Base-by-base conservation (phyloP, 2,888 invertebrate genomes). In the Podotricha telesiphe region DNA sequence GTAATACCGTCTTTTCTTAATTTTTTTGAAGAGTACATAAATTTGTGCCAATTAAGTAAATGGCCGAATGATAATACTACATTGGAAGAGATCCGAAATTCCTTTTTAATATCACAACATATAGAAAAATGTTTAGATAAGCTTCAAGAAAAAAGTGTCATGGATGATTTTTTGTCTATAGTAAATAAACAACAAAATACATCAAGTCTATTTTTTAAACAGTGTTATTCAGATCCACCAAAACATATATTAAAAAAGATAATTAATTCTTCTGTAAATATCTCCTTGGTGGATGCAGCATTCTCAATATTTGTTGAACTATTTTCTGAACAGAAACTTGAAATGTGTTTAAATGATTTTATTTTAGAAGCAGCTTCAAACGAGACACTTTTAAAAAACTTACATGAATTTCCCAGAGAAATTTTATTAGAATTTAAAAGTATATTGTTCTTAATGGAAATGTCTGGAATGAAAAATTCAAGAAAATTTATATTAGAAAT, bases 1-100 rank as follows among this genome's bases (percentile, higher is more conserved):
- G 79, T 90, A 50, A 85, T 94, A 48, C 82, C 85, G 72, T 89
- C 93, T 79, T 89, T 94, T 74, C 80, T 94, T 69, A 83, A 88
- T 75, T 87, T 93, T 71, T 94, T 94, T 76, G 88, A 94, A 85
- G 88, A 93, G 71, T 94, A 94, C 78, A 79, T 94, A 56, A 78
- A 82, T 45, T 79, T 94, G 11, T 91, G 93, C 73, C 93, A 94
- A 78, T 86, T 86, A 77, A 85, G 89, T 20, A 80, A 81, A 67
- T 94, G 92, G 94, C 88, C 89, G 34, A 84, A 82, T 71, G 86
- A 83, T 73, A 84, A 89, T 0, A 93, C 91, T 4, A 76, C 78
- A 45, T 79, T 82, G 63, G 84, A 87, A 68, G 94, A 94, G 79
- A 84, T 95, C 1, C 88, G 82, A 79, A 94, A 91, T 78, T 88